Percentiles rank a stretch among this genome's conserved stretches.
phyloP scores from a whole-genome alignment of 2,888 invertebrate genomes.

The Phasia obesa region DNA sequence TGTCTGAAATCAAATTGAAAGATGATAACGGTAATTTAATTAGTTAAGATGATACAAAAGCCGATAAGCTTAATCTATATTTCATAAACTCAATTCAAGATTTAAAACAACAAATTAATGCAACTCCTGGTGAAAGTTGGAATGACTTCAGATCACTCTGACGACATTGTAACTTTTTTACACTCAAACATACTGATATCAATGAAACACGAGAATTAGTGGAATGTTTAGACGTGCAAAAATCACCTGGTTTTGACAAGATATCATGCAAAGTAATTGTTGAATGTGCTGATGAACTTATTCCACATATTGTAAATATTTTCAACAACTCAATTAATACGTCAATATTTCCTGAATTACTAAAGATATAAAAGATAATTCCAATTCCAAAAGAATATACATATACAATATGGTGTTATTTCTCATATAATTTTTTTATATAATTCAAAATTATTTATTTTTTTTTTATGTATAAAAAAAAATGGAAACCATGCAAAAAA shows the following conservation, averaged over 20 bases:
- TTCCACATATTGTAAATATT: background rate
- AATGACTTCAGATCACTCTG: background rate
- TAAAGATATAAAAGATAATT: slow-evolving; percentile 35
- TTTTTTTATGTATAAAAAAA: too few species aligned
- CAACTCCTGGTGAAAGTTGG: slow-evolving; percentile 4
- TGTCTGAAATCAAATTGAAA: slow-evolving; percentile 1
- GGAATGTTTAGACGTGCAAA: background rate
- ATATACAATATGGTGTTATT: slow-evolving; percentile 25
- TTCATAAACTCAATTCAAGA: slow-evolving; percentile 6
- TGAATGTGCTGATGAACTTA: background rate
- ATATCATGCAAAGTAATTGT: slow-evolving; percentile 6
- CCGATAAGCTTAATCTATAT: background rate
- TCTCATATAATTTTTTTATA: too few species aligned
- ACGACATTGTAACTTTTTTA: background rate
- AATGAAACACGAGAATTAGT: background rate
- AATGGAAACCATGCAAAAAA: too few species aligned
- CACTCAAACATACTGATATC: background rate
- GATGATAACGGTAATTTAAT: background rate
- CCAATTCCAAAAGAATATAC: background rate
- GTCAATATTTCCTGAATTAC: background rate
- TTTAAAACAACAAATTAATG: slow-evolving; percentile 4
- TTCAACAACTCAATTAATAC: background rate
- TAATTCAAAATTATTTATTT: too few species aligned
- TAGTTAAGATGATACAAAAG: too few species aligned
- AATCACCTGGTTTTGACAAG: slow-evolving; percentile 4